phyloP scores from a whole-genome alignment of 2,113 vertebrate genomes.

The Pelmatolapia mariae region DNA sequence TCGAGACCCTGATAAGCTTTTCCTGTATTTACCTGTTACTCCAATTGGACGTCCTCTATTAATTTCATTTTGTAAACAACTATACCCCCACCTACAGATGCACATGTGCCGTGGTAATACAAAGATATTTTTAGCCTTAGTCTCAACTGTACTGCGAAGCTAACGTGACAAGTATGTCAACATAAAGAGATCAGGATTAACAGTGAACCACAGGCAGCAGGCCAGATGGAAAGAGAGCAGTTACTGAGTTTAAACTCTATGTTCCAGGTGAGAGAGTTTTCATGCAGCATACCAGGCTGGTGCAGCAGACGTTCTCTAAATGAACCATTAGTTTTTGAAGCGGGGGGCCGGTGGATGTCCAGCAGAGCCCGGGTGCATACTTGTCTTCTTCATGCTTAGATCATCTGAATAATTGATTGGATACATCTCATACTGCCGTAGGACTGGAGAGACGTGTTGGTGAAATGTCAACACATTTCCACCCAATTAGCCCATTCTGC shows the following conservation, averaged over 20 bases:
- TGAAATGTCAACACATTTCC: slow-evolving; percentile 36
- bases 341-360: not conserved
- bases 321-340: not conserved
- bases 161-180: not conserved
- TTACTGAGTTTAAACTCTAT: not conserved
- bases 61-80: not conserved
- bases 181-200: not conserved
- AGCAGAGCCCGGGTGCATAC: not conserved
- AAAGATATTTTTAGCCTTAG: not conserved
- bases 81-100: not conserved
- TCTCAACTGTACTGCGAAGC: not conserved
- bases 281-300: not conserved
- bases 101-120: not conserved
- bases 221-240: not conserved
- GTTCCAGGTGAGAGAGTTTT: not conserved
- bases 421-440: not conserved
- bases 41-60: not conserved
- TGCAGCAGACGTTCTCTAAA: not conserved
- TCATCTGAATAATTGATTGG: slow-evolving; percentile 15
- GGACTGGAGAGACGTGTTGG: not conserved
- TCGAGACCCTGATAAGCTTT: not conserved
- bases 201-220: not conserved
- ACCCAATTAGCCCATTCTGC: slow-evolving; percentile 20
- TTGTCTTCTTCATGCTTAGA: not conserved
- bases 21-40: not conserved